Evolutionary conservation across 2,888 invertebrate genomes (phyloP).

Genomic region (Tetranychus piercei): DNA sequence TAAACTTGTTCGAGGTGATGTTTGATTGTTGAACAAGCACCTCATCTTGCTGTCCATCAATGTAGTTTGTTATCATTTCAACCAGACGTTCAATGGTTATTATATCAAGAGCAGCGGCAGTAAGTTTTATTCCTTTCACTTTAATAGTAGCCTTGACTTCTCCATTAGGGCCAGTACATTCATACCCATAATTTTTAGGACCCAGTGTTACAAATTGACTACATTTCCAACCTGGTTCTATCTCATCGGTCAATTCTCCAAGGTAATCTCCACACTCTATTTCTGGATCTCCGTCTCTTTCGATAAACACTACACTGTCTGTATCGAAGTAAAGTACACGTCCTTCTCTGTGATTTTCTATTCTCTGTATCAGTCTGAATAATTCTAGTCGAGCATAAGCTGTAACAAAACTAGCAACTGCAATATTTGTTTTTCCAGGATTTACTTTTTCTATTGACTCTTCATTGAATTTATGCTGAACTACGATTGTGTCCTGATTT

Average conservation of each 20-base stretch:
- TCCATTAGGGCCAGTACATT: not conserved
- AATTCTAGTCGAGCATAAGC: too few relatives aligned
- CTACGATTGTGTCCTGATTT: too few relatives aligned
- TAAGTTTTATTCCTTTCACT: not conserved
- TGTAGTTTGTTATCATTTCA: not conserved
- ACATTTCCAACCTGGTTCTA: constrained; percentile 19
- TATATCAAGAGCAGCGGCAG: too few relatives aligned
- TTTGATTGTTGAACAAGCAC: constrained; percentile 9
- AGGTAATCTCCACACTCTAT: constrained; percentile 28
- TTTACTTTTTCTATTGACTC: too few relatives aligned
- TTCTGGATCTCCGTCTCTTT: not conserved
- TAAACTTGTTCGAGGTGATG: not conserved
- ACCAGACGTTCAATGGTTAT: not conserved
- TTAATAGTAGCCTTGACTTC: not conserved
- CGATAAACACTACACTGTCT: constrained; percentile 30
- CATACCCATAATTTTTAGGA: constrained; percentile 9
- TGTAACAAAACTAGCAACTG: too few relatives aligned
- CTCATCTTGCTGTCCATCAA: not conserved
- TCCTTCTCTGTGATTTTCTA: not conserved
- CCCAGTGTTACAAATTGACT: not conserved
- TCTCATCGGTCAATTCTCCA: constrained; percentile 32
- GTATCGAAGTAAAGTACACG: constrained; percentile 31
- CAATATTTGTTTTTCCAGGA: too few relatives aligned
- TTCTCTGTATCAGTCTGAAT: not conserved
- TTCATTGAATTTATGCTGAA: too few relatives aligned